These are phyloP conservation scores for Florisuga fusca DNA, from an alignment of 2,797 vertebrate genomes.

Conservation along the genomic window DNA sequence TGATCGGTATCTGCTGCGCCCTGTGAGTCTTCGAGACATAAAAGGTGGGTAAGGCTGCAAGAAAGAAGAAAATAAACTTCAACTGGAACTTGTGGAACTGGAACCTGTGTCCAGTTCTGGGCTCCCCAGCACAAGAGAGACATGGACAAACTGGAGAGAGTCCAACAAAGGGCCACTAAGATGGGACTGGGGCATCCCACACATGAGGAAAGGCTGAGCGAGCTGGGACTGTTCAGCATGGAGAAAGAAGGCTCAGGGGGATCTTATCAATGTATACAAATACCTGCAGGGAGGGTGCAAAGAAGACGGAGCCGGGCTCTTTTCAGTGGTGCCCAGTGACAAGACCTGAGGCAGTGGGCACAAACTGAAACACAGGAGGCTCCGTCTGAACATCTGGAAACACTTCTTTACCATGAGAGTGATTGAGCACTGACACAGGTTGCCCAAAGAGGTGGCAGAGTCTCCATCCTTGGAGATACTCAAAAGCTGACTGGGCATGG, in stretches of 20 bases:
- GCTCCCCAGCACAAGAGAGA: neutral
- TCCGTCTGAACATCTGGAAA: neutral
- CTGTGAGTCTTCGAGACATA: conserved; percentile 93
- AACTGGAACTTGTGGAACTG: neutral
- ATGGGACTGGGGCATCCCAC: neutral
- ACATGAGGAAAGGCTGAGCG: neutral
- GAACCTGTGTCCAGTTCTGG: neutral
- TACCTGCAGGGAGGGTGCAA: neutral
- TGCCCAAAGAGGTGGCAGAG: neutral
- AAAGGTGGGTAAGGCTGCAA: conserved; percentile 93
- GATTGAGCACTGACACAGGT: neutral
- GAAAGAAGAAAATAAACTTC: conserved; percentile 46
- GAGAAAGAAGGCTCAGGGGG: neutral
- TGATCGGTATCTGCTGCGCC: conserved; percentile 91
- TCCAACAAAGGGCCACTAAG: neutral
- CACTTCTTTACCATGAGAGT: neutral
- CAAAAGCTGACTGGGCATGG: neutral
- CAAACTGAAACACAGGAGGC: conserved; percentile 14
- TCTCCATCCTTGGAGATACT: neutral
- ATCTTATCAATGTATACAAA: neutral
- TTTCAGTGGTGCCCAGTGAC: conserved; percentile 4
- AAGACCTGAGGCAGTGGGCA: neutral
- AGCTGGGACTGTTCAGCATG: neutral
- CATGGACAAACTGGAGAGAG: neutral
- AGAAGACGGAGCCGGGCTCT: neutral